Conservation (phyloP, 2,888 invertebrate species). For the Calliopum simillimum region DNA sequence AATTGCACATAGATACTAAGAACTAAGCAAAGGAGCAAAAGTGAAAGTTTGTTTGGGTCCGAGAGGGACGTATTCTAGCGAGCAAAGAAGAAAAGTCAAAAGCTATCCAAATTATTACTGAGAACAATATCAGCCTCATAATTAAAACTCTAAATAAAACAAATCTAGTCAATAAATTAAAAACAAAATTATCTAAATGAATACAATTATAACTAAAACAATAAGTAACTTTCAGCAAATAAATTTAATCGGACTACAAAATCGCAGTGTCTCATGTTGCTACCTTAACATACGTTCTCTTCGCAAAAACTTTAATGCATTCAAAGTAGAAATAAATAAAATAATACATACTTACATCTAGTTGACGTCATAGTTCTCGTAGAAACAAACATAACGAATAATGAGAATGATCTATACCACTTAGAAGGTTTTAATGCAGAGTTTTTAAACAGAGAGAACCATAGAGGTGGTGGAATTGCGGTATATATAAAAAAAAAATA, state of each 20-base stretch:
- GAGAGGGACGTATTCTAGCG: background rate
- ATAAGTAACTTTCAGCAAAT: slow-evolving; percentile 8
- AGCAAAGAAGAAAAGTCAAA: slow-evolving; percentile 16
- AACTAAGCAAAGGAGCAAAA: slow-evolving; percentile 6
- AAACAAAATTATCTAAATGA: background rate
- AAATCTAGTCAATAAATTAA: too few relatives aligned
- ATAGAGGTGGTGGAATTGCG: slow-evolving; percentile 11
- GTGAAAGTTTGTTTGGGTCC: slow-evolving; percentile 23
- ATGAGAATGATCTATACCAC: slow-evolving; percentile 1
- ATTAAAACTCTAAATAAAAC: background rate
- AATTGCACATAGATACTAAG: too few relatives aligned
- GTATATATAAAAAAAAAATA: slow-evolving; percentile 2
- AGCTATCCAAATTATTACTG: background rate
- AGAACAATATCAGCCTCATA: background rate
- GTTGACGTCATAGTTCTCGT: slow-evolving; percentile 16
- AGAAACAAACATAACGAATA: slow-evolving; percentile 17
- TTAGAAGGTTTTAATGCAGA: slow-evolving; percentile 17
- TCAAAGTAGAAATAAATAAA: slow-evolving; percentile 10
- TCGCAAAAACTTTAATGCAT: slow-evolving; percentile 6
- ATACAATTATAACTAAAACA: background rate
- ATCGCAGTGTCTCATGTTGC: background rate
- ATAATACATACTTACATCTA: slow-evolving; percentile 16
- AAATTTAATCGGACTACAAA: background rate
- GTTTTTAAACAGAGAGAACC: slow-evolving; percentile 11
- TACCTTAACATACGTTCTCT: slow-evolving; percentile 14